phyloP scores from a whole-genome alignment of 1,140 invertebrate species.

The Telenomus remus region DNA sequence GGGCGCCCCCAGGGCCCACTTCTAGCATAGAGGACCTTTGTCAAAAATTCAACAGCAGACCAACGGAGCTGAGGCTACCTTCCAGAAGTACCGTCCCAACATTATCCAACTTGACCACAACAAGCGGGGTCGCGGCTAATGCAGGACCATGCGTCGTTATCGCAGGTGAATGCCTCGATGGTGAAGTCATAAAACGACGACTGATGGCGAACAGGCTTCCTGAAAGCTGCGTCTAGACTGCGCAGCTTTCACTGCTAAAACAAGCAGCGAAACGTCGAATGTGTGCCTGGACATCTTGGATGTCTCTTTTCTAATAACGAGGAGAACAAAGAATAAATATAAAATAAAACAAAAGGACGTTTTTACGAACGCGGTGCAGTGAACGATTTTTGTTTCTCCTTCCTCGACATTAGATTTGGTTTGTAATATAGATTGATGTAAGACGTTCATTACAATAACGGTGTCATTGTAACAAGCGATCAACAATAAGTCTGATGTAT shows the following conservation, averaged over 20 bases:
- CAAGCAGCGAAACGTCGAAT: conserved; percentile 37
- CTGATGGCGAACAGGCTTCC: conserved; percentile 84
- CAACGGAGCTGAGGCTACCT: conserved; percentile 71
- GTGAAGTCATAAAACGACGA: conserved; percentile 84
- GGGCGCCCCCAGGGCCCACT: conserved; percentile 71
- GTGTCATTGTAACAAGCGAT: conserved; percentile 31
- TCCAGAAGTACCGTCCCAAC: conserved; percentile 73
- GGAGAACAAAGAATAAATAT: no score
- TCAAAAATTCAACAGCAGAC: conserved; percentile 69
- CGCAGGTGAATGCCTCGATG: conserved; percentile 73
- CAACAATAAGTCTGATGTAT: conserved; percentile 45
- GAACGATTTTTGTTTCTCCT: conserved; percentile 22
- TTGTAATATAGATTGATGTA: conserved; percentile 39
- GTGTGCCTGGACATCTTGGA: conserved; percentile 49
- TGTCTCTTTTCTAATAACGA: conserved; percentile 33
- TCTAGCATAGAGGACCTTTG: conserved; percentile 74
- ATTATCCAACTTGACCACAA: conserved; percentile 73
- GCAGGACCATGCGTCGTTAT: conserved; percentile 66
- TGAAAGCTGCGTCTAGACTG: conserved; percentile 82
- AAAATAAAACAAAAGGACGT: no score
- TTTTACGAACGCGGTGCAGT: conserved; percentile 37
- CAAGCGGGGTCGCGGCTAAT: conserved; percentile 63
- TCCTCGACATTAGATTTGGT: conserved; percentile 21
- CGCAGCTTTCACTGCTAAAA: conserved; percentile 23
- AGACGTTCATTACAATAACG: conserved; percentile 32